Evolutionary conservation across 2,113 vertebrate species (phyloP).

Genomic region (Coregonus clupeaformis): DNA sequence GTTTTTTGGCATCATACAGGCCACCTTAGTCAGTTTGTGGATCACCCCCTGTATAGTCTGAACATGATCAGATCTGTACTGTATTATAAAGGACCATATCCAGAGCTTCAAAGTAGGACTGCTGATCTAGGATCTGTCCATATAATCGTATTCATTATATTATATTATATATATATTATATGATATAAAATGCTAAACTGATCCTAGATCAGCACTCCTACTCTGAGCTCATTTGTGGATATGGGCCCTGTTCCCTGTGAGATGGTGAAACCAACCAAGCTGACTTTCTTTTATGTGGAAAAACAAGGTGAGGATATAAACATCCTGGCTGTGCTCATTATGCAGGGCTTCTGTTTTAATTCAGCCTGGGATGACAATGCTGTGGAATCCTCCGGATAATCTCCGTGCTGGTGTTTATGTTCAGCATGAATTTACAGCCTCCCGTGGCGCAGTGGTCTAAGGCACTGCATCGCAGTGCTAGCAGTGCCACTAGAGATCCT

Average conservation of each 20-base stretch:
- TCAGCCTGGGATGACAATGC: constrained; percentile 15
- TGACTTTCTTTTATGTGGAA: constrained; percentile 40
- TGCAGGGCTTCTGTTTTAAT: background rate
- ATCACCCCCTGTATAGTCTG: background rate
- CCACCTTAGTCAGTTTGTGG: background rate
- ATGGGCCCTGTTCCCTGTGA: constrained; percentile 15
- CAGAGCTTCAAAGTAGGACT: too few relatives aligned
- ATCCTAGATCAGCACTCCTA: too few relatives aligned
- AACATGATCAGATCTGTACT: background rate
- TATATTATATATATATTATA: too few relatives aligned
- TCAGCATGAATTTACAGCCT: background rate
- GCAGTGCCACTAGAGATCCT: too few relatives aligned
- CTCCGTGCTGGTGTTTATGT: constrained; percentile 21
- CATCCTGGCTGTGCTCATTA: constrained; percentile 34
- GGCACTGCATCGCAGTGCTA: too few relatives aligned
- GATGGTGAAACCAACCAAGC: background rate
- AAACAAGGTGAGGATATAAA: constrained; percentile 18
- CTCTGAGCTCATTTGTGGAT: too few relatives aligned
- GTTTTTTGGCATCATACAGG: background rate
- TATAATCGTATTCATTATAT: too few relatives aligned
- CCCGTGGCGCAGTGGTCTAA: too few relatives aligned
- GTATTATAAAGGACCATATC: too few relatives aligned
- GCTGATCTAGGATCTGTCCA: too few relatives aligned
- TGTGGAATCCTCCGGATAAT: constrained; percentile 10
- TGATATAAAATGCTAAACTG: too few relatives aligned